Conservation (phyloP, 2,113 vertebrate species). For the Vidua macroura region DNA sequence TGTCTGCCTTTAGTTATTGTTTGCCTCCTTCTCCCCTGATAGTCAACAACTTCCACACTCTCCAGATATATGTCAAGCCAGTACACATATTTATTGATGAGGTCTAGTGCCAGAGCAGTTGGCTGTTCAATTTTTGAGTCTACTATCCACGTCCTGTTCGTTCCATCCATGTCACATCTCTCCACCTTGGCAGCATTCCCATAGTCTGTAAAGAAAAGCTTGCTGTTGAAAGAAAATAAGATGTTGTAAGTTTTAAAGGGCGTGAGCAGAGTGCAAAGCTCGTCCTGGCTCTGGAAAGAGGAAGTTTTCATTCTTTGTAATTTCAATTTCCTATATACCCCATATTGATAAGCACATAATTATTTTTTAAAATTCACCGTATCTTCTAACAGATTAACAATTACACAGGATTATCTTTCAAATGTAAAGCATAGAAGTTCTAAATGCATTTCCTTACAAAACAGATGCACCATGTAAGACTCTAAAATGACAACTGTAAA, state of each 20-base stretch:
- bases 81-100: slow-evolving; percentile 93
- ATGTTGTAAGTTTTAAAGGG: slow-evolving; percentile 32
- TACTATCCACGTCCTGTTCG: slow-evolving; percentile 88
- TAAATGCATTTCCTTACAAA: neutral
- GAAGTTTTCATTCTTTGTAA: slow-evolving; percentile 3
- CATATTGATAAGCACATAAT: slow-evolving; percentile 8
- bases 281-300: slow-evolving; percentile 39
- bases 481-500: neutral
- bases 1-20: slow-evolving; percentile 85
- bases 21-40: slow-evolving; percentile 88
- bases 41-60: slow-evolving; percentile 93
- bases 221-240: slow-evolving; percentile 81
- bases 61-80: slow-evolving; percentile 96
- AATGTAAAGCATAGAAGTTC: neutral
- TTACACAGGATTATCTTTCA: slow-evolving; percentile 3
- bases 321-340: slow-evolving; percentile 5
- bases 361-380: neutral
- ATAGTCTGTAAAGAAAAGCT: slow-evolving; percentile 97
- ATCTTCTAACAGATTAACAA: neutral
- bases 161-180: slow-evolving; percentile 96
- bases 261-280: neutral
- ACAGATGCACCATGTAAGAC: neutral
- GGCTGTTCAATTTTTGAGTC: slow-evolving; percentile 89
- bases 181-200: slow-evolving; percentile 91
- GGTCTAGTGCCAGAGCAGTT: slow-evolving; percentile 87